Base-by-base conservation (phyloP, 2,888 invertebrate species). In the Pterostichus madidus region DNA sequence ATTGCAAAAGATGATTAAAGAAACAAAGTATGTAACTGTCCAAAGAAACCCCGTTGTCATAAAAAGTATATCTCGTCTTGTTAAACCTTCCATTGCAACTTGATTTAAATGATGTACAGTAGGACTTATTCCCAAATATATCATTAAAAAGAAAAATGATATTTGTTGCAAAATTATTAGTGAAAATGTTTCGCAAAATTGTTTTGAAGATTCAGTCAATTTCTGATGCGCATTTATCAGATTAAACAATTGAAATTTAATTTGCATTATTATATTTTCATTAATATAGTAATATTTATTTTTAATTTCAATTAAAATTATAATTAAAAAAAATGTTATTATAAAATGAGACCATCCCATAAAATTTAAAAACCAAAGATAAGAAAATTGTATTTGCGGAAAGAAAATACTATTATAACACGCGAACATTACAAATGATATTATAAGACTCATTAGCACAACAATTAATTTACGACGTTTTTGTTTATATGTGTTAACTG, bases 231-330 rank as follows among this genome's bases (percentile, higher is more conserved):
- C 61, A n/a, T 61, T 32, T 61, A 24, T 0, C 2, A 61, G 61
- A 4, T 32, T 24, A 3, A 61, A 24, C 24, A 24, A 24, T 24
- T 24, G 24, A 2, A 24, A 24, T 24, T 2, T 8, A 31, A 11
- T 61, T 8, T 31, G 0, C 10, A 10, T 15, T 61, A 31, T 24
- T 1, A 61, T n/a, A 11, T 61, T 61, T 11, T 24, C n/a, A 31
- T 61, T 61, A 31, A 61, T 61, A n/a, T 4, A 32, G 0, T n/a
- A 5, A 61, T n/a, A 61, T 61, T 32, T 24, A n/a, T 31, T 61
- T 61, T 61, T 31, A n/a, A 32, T 61, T 61, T 61, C 31, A n/a
- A 31, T 32, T 61, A 61, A 31, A 61, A 61, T 32, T n/a, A 24
- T 10, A 31, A 31, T 5, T 2, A 61, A 31, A 31, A 31, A 32